Percentiles rank a stretch among this genome's conserved stretches.
These are phyloP conservation scores for Amphibalanus amphitrite DNA, from an alignment of 1,140 invertebrate species.

Conservation along the genomic window DNA sequence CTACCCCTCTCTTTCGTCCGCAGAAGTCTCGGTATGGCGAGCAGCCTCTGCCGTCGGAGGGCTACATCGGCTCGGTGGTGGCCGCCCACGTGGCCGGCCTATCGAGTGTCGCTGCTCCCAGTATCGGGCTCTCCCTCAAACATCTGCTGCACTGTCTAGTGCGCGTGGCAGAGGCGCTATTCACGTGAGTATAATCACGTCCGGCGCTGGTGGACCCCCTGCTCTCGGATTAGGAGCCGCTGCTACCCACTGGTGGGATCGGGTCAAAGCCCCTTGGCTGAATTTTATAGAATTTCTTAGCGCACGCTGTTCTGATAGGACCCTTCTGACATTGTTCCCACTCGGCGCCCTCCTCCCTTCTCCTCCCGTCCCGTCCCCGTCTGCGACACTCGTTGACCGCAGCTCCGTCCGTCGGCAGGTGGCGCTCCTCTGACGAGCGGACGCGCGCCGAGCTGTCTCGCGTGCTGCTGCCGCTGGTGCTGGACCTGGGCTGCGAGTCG, in stretches of 20 bases:
- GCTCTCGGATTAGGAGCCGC: no score
- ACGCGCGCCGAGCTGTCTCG: slow-evolving; percentile 32
- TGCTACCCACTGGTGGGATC: no score
- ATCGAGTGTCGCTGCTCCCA: slow-evolving; percentile 37
- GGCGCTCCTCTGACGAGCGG: slow-evolving; percentile 31
- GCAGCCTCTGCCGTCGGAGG: slow-evolving; percentile 66
- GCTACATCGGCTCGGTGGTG: slow-evolving; percentile 43
- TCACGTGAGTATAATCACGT: neutral
- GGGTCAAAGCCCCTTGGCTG: no score
- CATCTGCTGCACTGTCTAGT: slow-evolving; percentile 44
- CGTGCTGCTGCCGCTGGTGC: slow-evolving; percentile 48
- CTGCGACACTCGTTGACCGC: no score
- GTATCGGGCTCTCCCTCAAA: slow-evolving; percentile 46
- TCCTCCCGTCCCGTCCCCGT: no score
- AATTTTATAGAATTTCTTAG: no score
- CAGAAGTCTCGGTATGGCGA: slow-evolving; percentile 48
- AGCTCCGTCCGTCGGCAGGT: slow-evolving; percentile 20
- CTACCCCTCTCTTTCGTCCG: slow-evolving; percentile 17
- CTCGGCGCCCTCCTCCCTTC: no score
- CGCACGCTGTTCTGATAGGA: no score
- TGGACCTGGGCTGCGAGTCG: slow-evolving; percentile 51
- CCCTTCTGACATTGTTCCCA: no score
- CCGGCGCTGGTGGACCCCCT: no score
- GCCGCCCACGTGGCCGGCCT: slow-evolving; percentile 31
- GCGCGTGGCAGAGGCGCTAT: slow-evolving; percentile 28